phyloP scores from a whole-genome alignment of 2,113 vertebrate species.

The Tetrax tetrax region DNA sequence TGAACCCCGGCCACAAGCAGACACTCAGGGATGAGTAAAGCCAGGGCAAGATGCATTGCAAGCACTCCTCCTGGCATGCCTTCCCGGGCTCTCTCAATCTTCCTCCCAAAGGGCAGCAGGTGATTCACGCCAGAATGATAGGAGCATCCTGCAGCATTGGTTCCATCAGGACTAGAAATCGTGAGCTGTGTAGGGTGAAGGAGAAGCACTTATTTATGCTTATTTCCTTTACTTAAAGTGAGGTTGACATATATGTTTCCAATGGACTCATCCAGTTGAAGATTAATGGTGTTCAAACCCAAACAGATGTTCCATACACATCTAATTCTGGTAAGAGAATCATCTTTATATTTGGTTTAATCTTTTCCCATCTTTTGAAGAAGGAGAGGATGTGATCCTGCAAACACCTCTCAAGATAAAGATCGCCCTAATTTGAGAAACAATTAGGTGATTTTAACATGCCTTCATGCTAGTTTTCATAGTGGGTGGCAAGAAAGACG shows the following conservation, averaged over 20 bases:
- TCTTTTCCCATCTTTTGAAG: background rate
- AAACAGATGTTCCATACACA: conserved; percentile 43
- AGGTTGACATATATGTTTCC: conserved; percentile 62
- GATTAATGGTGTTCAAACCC: conserved; percentile 59
- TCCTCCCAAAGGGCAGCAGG: background rate
- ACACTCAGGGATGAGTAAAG: background rate
- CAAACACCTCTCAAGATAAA: background rate
- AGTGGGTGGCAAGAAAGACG: background rate
- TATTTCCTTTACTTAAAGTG: conserved; percentile 40
- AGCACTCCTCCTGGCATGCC: background rate
- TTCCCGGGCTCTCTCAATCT: background rate
- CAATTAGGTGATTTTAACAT: background rate
- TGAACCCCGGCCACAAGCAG: background rate
- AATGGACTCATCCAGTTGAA: conserved; percentile 42
- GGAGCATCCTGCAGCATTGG: background rate
- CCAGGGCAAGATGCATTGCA: background rate
- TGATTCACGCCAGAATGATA: background rate
- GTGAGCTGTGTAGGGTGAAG: background rate
- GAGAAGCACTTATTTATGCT: background rate
- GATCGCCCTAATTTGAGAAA: background rate
- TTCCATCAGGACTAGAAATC: background rate
- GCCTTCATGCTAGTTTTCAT: background rate
- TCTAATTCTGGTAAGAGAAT: conserved; percentile 57
- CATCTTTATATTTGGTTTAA: background rate
- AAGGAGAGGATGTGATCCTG: background rate